A percentile compares a stretch with the other conserved stretches of the same genome.
phyloP scores from a whole-genome alignment of 2,888 invertebrate species.

The Lasioglossum morio region DNA sequence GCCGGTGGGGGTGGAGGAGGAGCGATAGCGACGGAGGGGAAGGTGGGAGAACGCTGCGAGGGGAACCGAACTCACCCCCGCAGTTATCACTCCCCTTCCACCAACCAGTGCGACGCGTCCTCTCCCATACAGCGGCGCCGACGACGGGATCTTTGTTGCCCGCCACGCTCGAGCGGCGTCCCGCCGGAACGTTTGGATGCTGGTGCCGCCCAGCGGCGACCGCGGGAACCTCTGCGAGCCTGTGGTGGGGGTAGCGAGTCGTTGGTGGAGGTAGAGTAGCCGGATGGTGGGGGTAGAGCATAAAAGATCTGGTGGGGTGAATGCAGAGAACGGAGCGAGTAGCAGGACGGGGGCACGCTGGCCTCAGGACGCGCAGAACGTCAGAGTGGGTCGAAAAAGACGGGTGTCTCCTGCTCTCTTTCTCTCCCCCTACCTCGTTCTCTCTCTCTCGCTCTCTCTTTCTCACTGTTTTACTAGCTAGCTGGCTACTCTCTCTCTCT shows the following conservation, averaged over 20 bases:
- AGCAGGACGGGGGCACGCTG: slow-evolving; percentile 70
- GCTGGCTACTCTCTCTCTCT: slow-evolving; percentile 37
- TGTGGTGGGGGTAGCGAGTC: slow-evolving; percentile 44
- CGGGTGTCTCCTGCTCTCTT: slow-evolving; percentile 68
- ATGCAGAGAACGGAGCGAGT: slow-evolving; percentile 68
- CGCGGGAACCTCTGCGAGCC: slow-evolving; percentile 60
- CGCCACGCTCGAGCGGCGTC: slow-evolving; percentile 67
- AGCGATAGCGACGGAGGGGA: slow-evolving; percentile 63
- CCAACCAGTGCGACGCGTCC: slow-evolving; percentile 70
- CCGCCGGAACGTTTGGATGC: slow-evolving; percentile 70
- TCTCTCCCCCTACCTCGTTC: slow-evolving; percentile 27
- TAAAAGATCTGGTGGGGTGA: slow-evolving; percentile 63
- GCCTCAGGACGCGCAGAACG: slow-evolving; percentile 78
- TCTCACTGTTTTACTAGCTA: slow-evolving; percentile 55
- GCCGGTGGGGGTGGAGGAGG: slow-evolving; percentile 68
- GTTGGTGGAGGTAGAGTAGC: slow-evolving; percentile 45
- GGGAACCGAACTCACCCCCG: slow-evolving; percentile 68
- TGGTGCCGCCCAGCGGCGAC: slow-evolving; percentile 75
- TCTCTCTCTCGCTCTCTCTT: slow-evolving; percentile 38
- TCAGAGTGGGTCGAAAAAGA: slow-evolving; percentile 80
- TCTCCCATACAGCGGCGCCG: slow-evolving; percentile 70
- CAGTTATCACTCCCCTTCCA: slow-evolving; percentile 73
- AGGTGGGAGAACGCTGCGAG: slow-evolving; percentile 60
- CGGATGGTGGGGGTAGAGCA: slow-evolving; percentile 54
- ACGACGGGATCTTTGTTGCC: slow-evolving; percentile 71